Percentiles rank a stretch among this genome's conserved stretches.
phyloP scores from a whole-genome alignment of 92 coral and sea anemone genomes.

The Meandrina meandrites region DNA sequence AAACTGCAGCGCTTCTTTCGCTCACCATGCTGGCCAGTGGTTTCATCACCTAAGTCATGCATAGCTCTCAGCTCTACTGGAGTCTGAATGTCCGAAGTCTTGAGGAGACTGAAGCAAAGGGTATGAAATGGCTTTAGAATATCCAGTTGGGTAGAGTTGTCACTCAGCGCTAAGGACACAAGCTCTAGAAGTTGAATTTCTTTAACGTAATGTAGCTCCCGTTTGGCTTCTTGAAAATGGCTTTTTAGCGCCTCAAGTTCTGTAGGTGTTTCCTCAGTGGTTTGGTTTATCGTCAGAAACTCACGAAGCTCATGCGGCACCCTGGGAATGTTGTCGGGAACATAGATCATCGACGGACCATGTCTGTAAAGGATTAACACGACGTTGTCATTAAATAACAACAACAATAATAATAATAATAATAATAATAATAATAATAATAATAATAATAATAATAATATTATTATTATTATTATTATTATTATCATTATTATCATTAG shows the following conservation, averaged over 20 bases:
- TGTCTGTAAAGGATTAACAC: not conserved
- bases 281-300: not conserved
- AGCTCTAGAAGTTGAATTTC: constrained; percentile 11
- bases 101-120: constrained; percentile 16
- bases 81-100: not conserved
- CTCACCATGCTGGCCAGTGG: not conserved
- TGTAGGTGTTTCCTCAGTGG: not conserved
- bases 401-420: no score
- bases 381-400: not conserved
- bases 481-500: no score
- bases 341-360: constrained; percentile 1
- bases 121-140: constrained; percentile 25
- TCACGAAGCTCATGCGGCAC: not conserved
- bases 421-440: no score
- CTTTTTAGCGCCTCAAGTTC: not conserved
- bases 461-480: no score
- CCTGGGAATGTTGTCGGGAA: constrained; percentile 11
- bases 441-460: no score
- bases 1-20: constrained; percentile 7
- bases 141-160: not conserved
- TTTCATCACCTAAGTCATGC: not conserved
- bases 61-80: constrained; percentile 5
- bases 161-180: not conserved
- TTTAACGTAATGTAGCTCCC: not conserved
- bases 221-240: not conserved